Evolutionary conservation across 2,113 vertebrate species (phyloP), one percentile per base, ranked within the genome.

Genomic region (Siniperca chuatsi): DNA sequence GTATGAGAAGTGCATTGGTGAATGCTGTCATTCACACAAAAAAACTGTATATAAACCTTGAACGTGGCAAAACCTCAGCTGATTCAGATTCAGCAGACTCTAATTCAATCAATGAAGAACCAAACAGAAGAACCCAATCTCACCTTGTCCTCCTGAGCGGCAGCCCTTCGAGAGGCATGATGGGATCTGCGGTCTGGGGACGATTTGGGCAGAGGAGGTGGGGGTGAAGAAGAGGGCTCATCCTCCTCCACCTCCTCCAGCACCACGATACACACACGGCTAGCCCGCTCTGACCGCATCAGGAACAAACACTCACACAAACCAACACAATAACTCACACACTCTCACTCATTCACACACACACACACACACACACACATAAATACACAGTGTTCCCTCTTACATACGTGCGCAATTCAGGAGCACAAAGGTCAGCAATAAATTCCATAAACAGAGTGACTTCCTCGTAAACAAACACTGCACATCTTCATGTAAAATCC

Each of bases 251-350:
- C 97, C 96, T 99, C 98, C 97, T 99, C 98, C 96, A 99, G 96
- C 95, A 99, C 98, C 95, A 99, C 98, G 94, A 99, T 99, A 96
- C 98, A 99, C 93, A 99, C 98, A 89, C 98, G 98, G 96, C 98
- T 99, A 94, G 98, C 98, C 94, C 97, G 96, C 96, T 96, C 96
- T 71, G 93, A 96, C 95, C 97, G 95, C 94, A 96, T 95, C 91
- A 72, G 91, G 86, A 90, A 91, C 66, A 80, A 48, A 73, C 84
- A 37, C 42, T 67, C 77, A 35, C 73, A 54, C 66, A 29, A 65
- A 29, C 58, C 13, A 11, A 65, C 81, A 57, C 74, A 21, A 62
- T 52, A 79, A 67, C 82, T 66, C 75, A 74, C 74, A 62, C 77
- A 29, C 78, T 12, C 75, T 2, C 48, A 23, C 83, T 15, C 60